Percentiles rank a stretch among this genome's conserved stretches.
phyloP scores from a whole-genome alignment of 37 sponge, comb jelly and placozoan genomes.

The Cladorhizidae sp. region DNA sequence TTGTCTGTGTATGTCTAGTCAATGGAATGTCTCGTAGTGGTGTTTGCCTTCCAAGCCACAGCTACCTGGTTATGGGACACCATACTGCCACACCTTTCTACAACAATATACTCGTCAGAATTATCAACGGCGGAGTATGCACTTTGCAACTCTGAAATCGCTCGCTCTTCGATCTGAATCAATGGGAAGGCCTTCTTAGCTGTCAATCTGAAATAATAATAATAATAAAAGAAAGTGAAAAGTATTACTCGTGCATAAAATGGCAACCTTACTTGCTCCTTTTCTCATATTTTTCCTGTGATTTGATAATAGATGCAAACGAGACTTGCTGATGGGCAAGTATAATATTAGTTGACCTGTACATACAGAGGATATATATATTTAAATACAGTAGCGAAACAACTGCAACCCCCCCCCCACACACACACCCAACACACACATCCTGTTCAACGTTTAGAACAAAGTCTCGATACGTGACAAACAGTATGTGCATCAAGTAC shows the following conservation, averaged over 20 bases:
- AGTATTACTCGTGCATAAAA: background rate
- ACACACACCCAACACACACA: too few species aligned
- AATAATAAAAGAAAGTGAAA: too few species aligned
- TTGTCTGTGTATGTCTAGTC: background rate
- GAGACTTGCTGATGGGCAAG: conserved; percentile 41
- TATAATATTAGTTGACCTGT: background rate
- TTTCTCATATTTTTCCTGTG: conserved; percentile 15
- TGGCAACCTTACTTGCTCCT: background rate
- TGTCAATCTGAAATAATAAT: background rate
- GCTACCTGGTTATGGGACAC: background rate
- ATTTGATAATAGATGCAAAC: conserved; percentile 52
- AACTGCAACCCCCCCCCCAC: too few species aligned
- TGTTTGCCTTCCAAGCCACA: conserved; percentile 11
- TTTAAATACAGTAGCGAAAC: too few species aligned
- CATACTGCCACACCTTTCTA: conserved; percentile 15
- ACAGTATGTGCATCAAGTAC: too few species aligned
- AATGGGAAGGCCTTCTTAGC: background rate
- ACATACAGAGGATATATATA: too few species aligned
- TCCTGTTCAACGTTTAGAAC: too few species aligned
- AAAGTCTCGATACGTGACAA: too few species aligned
- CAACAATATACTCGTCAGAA: conserved; percentile 70
- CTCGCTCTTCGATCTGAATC: conserved; percentile 67
- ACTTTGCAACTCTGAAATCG: conserved; percentile 48
- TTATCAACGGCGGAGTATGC: conserved; percentile 36
- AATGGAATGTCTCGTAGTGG: background rate